A percentile compares a stretch with the other conserved stretches of the same genome.
Evolutionary conservation across 2,888 invertebrate genomes (phyloP).

Genomic region (Cenopis cana): DNA sequence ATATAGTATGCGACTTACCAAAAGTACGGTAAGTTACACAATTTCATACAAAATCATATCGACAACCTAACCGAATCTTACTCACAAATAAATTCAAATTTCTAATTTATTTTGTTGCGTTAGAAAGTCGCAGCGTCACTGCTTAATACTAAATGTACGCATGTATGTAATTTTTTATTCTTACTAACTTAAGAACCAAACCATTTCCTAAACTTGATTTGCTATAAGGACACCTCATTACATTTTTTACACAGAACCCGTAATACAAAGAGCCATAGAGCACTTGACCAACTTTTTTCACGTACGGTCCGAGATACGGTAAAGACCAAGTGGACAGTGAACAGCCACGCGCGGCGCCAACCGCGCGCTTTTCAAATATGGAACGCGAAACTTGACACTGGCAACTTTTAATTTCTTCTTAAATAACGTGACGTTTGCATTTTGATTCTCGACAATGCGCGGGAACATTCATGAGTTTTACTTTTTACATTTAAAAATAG

Average conservation of each 20-base stretch:
- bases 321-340: constrained; percentile 56
- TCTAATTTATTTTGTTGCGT: too few species aligned
- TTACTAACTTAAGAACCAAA: too few species aligned
- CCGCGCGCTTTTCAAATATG: constrained; percentile 61
- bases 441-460: constrained; percentile 36
- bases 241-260: constrained; percentile 36
- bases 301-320: constrained; percentile 47
- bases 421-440: constrained; percentile 48
- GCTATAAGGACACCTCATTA: constrained; percentile 17
- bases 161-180: too few species aligned
- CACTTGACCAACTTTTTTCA: constrained; percentile 44
- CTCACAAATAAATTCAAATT: too few species aligned
- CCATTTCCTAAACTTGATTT: constrained; percentile 8
- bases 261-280: constrained; percentile 29
- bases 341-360: constrained; percentile 55
- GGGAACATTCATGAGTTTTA: constrained; percentile 50
- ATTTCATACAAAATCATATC: too few species aligned
- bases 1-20: too few species aligned
- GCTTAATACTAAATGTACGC: too few species aligned
- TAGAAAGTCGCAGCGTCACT: too few species aligned
- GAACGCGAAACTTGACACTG: constrained; percentile 49
- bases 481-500: constrained; percentile 24
- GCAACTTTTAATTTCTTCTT: neutral
- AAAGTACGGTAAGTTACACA: too few species aligned
- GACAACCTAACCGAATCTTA: neutral